phyloP scores from a whole-genome alignment of 2,888 invertebrate species.

The Drosophila borborema region DNA sequence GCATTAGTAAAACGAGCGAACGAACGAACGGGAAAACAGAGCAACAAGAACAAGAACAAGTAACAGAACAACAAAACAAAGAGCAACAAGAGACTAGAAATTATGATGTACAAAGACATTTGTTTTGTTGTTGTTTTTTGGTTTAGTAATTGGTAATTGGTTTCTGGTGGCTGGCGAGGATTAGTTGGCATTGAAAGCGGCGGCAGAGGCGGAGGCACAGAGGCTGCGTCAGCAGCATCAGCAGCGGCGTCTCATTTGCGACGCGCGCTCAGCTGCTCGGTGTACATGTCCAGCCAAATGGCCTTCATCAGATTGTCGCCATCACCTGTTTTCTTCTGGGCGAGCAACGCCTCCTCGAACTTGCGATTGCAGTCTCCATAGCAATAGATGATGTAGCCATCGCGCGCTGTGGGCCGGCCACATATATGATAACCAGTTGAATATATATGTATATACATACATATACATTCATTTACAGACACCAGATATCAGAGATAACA shows the following conservation, averaged over 20 bases:
- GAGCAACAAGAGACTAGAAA: constrained; percentile 24
- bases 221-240: not conserved
- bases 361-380: constrained; percentile 85
- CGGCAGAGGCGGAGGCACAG: not conserved
- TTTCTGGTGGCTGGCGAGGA: constrained; percentile 27
- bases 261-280: constrained; percentile 83
- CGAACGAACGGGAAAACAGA: constrained; percentile 14
- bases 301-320: constrained; percentile 86
- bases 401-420: constrained; percentile 77
- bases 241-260: constrained; percentile 57
- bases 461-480: not conserved
- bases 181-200: constrained; percentile 21
- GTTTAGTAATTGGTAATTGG: not conserved
- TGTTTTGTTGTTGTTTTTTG: not conserved
- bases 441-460: not conserved
- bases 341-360: constrained; percentile 85
- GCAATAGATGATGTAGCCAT: constrained; percentile 86
- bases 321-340: constrained; percentile 85
- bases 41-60: constrained; percentile 17
- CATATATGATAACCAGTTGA: not conserved
- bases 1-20: constrained; percentile 51
- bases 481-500: constrained; percentile 21
- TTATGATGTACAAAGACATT: constrained; percentile 16
- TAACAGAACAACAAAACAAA: constrained; percentile 28
- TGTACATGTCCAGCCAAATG: constrained; percentile 86